Conservation (phyloP, 2,797 vertebrate genomes). For the Coregonus ussuriensis region DNA sequence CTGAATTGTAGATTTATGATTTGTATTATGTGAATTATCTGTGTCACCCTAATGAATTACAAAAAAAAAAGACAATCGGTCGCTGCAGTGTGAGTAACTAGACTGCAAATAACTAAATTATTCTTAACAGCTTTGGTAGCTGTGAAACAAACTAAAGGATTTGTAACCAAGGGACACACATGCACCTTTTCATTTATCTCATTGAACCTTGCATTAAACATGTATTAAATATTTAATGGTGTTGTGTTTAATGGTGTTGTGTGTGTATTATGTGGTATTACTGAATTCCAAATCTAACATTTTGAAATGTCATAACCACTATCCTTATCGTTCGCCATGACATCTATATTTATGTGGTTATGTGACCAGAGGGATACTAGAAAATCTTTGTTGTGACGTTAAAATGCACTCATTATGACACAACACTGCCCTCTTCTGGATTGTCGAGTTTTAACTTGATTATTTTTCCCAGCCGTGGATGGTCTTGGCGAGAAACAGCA, state of each 20-base stretch:
- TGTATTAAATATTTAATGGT: neutral
- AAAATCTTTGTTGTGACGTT: neutral
- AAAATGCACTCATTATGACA: neutral
- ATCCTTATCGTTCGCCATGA: too few relatives aligned
- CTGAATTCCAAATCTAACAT: neutral
- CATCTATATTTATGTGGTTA: too few relatives aligned
- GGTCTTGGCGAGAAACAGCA: neutral
- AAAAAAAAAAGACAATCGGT: neutral
- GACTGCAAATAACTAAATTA: neutral
- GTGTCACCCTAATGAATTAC: neutral
- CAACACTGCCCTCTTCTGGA: constrained; percentile 4
- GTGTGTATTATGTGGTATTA: neutral
- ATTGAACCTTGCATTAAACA: neutral
- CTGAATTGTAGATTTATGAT: too few relatives aligned
- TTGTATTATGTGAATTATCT: neutral
- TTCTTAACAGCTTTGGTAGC: neutral
- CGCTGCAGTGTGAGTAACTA: neutral
- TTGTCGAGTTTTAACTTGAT: neutral
- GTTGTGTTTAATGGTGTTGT: neutral
- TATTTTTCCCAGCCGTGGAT: neutral
- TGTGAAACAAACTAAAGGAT: neutral
- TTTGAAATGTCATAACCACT: neutral
- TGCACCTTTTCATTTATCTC: neutral
- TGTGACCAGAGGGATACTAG: neutral
- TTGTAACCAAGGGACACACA: neutral